These are phyloP conservation scores for Ceratina calcarata DNA, from an alignment of 1,140 invertebrate genomes.

Conservation along the genomic window DNA sequence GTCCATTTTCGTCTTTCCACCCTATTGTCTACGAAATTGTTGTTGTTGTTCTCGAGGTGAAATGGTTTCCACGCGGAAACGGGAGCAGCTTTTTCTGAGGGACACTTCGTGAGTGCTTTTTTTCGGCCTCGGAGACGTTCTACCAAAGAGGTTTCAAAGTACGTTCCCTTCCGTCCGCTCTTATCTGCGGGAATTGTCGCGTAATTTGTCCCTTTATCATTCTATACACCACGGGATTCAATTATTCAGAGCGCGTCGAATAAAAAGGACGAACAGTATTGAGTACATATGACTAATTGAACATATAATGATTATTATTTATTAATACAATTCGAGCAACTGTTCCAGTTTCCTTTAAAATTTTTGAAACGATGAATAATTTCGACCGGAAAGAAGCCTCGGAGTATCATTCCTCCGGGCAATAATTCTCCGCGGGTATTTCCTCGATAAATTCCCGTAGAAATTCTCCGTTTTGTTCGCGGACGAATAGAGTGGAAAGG, in stretches of 20 bases:
- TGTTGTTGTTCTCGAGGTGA: constrained; percentile 1
- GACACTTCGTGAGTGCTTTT: background rate
- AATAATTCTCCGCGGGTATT: too few relatives aligned
- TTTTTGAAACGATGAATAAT: too few relatives aligned
- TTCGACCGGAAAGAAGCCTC: too few relatives aligned
- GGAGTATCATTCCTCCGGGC: too few relatives aligned
- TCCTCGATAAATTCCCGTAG: background rate
- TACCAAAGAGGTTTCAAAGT: background rate
- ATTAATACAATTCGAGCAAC: too few relatives aligned
- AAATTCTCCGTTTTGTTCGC: background rate
- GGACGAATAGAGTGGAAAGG: background rate
- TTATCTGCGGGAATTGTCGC: background rate
- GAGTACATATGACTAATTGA: too few relatives aligned
- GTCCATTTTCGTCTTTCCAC: constrained; percentile 10
- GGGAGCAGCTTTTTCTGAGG: background rate
- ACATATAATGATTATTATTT: too few relatives aligned
- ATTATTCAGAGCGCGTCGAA: background rate
- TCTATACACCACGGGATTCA: background rate
- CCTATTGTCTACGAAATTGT: constrained; percentile 30
- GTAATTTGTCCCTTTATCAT: background rate
- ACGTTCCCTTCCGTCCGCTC: background rate
- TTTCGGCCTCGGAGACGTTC: background rate
- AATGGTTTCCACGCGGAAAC: constrained; percentile 1
- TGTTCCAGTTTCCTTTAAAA: too few relatives aligned
- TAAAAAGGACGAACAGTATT: too few relatives aligned